These are phyloP conservation scores for Acrocyrtus sp. DNA, from an alignment of 2,888 invertebrate species.

Conservation along the genomic window DNA sequence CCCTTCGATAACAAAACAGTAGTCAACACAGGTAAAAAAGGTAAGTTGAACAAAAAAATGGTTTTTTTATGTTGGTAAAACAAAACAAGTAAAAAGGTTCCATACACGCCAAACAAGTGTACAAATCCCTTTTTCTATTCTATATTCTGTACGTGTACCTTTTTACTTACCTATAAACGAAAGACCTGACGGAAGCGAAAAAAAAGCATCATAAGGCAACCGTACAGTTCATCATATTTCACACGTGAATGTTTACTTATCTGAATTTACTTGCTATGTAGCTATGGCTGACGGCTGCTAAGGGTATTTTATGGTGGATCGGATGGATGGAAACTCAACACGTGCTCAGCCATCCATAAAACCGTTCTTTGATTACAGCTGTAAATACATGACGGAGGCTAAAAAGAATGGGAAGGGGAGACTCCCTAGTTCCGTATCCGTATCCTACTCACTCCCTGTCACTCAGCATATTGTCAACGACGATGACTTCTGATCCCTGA, in stretches of 20 bases:
- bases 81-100: background rate
- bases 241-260: background rate
- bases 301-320: slow-evolving; percentile 1
- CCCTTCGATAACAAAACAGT: no score
- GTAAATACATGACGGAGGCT: background rate
- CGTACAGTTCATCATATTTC: background rate
- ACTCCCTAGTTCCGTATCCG: background rate
- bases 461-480: background rate
- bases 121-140: no score
- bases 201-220: background rate
- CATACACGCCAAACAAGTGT: background rate
- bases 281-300: background rate
- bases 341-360: slow-evolving; percentile 57
- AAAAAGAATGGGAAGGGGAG: slow-evolving; percentile 3
- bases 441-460: background rate
- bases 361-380: slow-evolving; percentile 48
- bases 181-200: background rate
- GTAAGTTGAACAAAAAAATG: background rate
- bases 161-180: background rate
- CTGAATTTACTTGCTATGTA: background rate
- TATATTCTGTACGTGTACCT: background rate
- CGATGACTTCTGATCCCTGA: no score
- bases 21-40: background rate
- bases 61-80: background rate
- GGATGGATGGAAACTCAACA: slow-evolving; percentile 50